phyloP scores from a whole-genome alignment of 2,888 invertebrate species.

The Sthenelais limicola region DNA sequence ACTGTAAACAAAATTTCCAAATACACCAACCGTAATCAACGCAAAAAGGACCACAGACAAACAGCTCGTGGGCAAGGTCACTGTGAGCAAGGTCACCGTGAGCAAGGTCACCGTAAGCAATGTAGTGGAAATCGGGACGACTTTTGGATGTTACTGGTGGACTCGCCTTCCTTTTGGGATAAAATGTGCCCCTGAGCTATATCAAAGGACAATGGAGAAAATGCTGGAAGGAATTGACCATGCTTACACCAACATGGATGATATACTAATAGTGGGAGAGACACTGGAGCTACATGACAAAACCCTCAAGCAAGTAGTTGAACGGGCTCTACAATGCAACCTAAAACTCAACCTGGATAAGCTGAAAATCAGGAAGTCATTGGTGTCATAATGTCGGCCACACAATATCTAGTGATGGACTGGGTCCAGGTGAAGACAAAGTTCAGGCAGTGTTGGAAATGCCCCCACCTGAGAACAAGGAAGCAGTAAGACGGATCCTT shows the following conservation, averaged over 20 bases:
- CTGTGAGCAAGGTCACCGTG: no score
- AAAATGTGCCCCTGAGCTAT: neutral
- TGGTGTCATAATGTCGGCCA: constrained; percentile 49
- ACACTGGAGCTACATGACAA: neutral
- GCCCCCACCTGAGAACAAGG: constrained; percentile 39
- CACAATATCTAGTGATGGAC: constrained; percentile 44
- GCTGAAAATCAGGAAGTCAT: constrained; percentile 15
- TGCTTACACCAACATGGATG: constrained; percentile 10
- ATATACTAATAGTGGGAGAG: neutral
- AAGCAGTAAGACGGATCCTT: constrained; percentile 48
- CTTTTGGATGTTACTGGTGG: constrained; percentile 22
- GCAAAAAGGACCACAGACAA: no score
- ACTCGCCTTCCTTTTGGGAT: constrained; percentile 3
- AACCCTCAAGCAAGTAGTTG: constrained; percentile 2
- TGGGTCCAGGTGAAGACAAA: constrained; percentile 49
- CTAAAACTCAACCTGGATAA: constrained; percentile 26
- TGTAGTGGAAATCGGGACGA: no score
- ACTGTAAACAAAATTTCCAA: no score
- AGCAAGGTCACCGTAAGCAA: no score
- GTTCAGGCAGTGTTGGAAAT: constrained; percentile 47
- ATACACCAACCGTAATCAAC: no score
- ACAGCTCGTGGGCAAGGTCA: no score
- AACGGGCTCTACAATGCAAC: neutral
- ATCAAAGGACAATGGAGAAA: constrained; percentile 1
- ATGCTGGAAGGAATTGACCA: neutral